Conservation (phyloP, 1,140 invertebrate genomes). For the Plutomurus gul region DNA sequence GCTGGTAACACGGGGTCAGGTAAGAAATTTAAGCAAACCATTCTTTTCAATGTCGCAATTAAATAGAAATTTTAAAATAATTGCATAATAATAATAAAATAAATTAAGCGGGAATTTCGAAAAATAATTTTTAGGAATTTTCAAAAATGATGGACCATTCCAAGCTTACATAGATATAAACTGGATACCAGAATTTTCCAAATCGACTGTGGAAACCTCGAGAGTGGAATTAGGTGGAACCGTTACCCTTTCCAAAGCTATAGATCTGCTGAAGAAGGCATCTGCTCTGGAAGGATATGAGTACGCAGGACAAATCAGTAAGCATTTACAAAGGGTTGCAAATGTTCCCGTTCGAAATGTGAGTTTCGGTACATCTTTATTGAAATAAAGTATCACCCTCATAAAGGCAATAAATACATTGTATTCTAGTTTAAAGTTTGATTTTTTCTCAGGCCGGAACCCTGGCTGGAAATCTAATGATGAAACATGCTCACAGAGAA, state of each 20-base stretch:
- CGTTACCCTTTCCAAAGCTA: constrained; percentile 67
- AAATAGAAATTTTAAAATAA: too few species aligned
- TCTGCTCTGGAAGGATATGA: constrained; percentile 61
- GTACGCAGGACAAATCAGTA: constrained; percentile 63
- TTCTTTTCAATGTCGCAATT: constrained; percentile 55
- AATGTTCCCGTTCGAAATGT: constrained; percentile 71
- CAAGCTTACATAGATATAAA: constrained; percentile 74
- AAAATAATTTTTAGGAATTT: constrained; percentile 64
- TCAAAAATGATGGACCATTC: constrained; percentile 60
- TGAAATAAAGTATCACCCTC: neutral
- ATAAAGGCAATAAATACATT: neutral
- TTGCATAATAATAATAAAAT: too few species aligned
- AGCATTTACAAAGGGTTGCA: constrained; percentile 73
- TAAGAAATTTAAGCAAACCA: constrained; percentile 47
- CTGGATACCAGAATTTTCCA: constrained; percentile 67
- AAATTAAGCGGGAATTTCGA: neutral
- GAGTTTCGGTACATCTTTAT: neutral
- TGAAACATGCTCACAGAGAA: constrained; percentile 61
- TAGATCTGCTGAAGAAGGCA: constrained; percentile 65
- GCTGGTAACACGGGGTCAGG: constrained; percentile 39
- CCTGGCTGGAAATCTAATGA: constrained; percentile 62
- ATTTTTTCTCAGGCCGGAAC: constrained; percentile 48
- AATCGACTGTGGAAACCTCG: constrained; percentile 22
- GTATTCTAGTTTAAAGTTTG: constrained; percentile 1
- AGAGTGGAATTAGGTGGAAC: constrained; percentile 63